phyloP scores from a whole-genome alignment of 2,888 invertebrate genomes.

The Lapara coniferarum region DNA sequence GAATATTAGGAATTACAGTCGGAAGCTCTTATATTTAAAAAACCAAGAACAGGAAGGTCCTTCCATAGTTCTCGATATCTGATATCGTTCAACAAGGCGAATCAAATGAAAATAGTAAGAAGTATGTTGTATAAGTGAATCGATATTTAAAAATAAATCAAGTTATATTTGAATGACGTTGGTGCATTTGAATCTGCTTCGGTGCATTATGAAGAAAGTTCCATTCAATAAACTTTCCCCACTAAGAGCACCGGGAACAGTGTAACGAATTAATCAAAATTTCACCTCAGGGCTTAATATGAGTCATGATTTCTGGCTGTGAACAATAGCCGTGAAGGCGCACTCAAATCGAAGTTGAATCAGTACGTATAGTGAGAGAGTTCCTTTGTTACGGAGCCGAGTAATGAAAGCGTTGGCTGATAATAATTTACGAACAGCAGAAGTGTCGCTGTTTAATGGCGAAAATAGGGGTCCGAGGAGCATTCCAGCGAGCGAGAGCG shows the following conservation, averaged over 20 bases:
- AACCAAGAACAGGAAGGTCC: too few relatives aligned
- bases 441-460: slow-evolving; percentile 82
- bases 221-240: slow-evolving; percentile 68
- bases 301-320: slow-evolving; percentile 71
- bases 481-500: slow-evolving; percentile 71
- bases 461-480: slow-evolving; percentile 74
- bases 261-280: slow-evolving; percentile 82
- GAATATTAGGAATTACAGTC: too few relatives aligned
- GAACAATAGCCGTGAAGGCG: slow-evolving; percentile 74
- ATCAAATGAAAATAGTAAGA: too few relatives aligned
- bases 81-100: too few relatives aligned
- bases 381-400: slow-evolving; percentile 78
- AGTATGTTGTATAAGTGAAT: too few relatives aligned
- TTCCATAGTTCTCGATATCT: too few relatives aligned
- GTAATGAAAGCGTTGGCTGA: slow-evolving; percentile 82
- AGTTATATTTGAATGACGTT: not conserved
- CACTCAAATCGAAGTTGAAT: slow-evolving; percentile 78
- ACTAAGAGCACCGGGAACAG: slow-evolving; percentile 53
- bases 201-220: slow-evolving; percentile 39
- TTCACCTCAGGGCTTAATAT: slow-evolving; percentile 79
- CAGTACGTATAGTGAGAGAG: slow-evolving; percentile 75
- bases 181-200: slow-evolving; percentile 26
- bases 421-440: slow-evolving; percentile 83
- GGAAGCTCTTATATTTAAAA: too few relatives aligned
- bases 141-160: not conserved